Conservation (phyloP, 2,888 invertebrate species). For the Autographa pulchrina region DNA sequence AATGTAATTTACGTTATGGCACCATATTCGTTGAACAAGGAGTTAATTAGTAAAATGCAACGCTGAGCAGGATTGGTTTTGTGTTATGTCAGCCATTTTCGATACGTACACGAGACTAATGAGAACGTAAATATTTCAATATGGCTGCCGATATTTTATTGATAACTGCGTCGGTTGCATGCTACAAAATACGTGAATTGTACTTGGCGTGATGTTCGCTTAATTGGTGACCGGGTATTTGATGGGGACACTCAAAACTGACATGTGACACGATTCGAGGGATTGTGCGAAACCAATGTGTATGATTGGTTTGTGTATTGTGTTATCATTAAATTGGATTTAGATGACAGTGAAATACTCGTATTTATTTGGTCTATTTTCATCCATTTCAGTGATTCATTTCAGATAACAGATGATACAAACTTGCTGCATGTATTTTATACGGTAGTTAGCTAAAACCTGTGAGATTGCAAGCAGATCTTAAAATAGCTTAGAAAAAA, state of each 20-base stretch:
- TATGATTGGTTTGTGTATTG: slow-evolving; percentile 7
- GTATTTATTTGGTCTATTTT: background rate
- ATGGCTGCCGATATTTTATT: slow-evolving; percentile 75
- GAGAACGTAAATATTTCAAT: slow-evolving; percentile 81
- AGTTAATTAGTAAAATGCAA: slow-evolving; percentile 80
- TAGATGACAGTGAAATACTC: background rate
- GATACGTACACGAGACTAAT: slow-evolving; percentile 70
- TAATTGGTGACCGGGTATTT: slow-evolving; percentile 36
- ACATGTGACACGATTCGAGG: slow-evolving; percentile 24
- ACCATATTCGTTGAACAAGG: slow-evolving; percentile 62
- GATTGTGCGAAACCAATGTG: background rate
- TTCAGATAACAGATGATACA: background rate
- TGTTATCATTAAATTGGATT: background rate
- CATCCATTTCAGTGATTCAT: background rate
- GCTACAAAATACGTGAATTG: slow-evolving; percentile 52
- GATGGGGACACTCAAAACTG: slow-evolving; percentile 19
- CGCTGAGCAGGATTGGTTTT: slow-evolving; percentile 71
- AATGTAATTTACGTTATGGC: slow-evolving; percentile 52
- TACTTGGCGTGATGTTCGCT: slow-evolving; percentile 56
- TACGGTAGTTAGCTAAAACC: too few relatives aligned
- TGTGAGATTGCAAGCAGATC: too few relatives aligned
- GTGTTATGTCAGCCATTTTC: slow-evolving; percentile 72
- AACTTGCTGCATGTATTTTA: too few relatives aligned
- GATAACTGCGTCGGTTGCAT: slow-evolving; percentile 64
- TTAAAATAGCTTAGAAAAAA: too few relatives aligned